Base-by-base conservation (phyloP, 2,888 invertebrate genomes). In the Xestia xanthographa region DNA sequence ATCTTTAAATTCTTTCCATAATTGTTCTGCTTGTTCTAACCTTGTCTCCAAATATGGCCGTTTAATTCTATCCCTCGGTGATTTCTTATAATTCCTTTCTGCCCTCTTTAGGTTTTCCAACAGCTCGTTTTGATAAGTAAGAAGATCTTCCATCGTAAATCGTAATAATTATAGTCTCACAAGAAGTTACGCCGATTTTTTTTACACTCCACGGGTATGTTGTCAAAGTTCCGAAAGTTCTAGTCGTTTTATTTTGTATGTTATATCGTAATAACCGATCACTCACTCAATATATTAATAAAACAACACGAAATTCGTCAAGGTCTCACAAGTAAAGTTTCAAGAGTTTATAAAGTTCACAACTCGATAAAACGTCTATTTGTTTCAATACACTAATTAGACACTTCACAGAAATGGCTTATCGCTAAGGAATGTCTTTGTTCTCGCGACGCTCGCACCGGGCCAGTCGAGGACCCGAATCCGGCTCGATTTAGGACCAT, bases 11-110 rank as follows among this genome's bases (percentile, higher is more conserved):
- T 66, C 26, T 3, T 48, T 66, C 66, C 66, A 66, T 8, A 48
- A 6, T 22, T 48, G 22, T 5, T 66, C 66, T 48, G 45, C 12
- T 12, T 29, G 8, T 14, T 48, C 48, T 48, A 48, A 14, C 9
- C 66, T 66, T 5, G 48, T 48, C 48, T 66, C 66, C 6, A 66
- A 2, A 26, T 68, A 76, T 8, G 77, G 14, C 4, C 48, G 45
- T 58, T 69, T 77, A 2, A 74, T 66, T 22, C 77, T 58, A 8
- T 77, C 74, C 38, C 60, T 77, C 2, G 77, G 77, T 22, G 77
- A 20, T 26, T 69, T 74, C 56, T 56, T 77, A 22, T 48, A 77
- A 45, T 75, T 72, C 20, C n/a, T 77, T 43, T 77, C 72, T 4
- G 63, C 53, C 9, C 45, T 72, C 29, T 63, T 77, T 29, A 73